These are phyloP conservation scores for Gopherus flavomarginatus DNA, from an alignment of 2,113 vertebrate genomes.

Conservation along the genomic window DNA sequence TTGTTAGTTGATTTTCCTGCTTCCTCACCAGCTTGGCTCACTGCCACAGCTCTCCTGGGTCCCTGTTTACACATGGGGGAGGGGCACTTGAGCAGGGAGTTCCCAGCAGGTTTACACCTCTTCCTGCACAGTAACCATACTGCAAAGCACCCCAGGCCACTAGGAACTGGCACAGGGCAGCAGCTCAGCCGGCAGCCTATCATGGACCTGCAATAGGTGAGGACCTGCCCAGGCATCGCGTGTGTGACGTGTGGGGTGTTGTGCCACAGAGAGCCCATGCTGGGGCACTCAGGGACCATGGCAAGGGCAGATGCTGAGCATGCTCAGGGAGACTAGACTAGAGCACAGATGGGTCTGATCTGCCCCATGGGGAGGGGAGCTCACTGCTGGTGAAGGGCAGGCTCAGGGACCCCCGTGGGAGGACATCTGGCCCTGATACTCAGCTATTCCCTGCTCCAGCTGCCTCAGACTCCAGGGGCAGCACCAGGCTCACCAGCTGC, in stretches of 20 bases:
- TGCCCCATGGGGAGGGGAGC: neutral
- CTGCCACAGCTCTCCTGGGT: conserved; percentile 24
- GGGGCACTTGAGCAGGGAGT: neutral
- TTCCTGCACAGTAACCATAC: neutral
- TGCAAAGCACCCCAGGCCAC: neutral
- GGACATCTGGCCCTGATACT: too few relatives aligned
- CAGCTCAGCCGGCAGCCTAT: neutral
- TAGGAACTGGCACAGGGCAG: conserved; percentile 40
- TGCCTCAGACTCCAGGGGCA: neutral
- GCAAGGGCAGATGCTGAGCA: neutral
- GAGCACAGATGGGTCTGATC: neutral
- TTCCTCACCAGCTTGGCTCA: neutral
- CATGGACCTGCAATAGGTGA: neutral
- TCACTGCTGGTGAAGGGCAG: neutral
- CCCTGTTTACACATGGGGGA: conserved; percentile 29
- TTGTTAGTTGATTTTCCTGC: neutral
- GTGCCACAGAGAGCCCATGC: neutral
- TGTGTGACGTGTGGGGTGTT: neutral
- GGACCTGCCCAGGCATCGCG: neutral
- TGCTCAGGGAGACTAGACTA: neutral
- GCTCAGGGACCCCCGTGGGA: too few relatives aligned
- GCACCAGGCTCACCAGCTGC: conserved; percentile 77
- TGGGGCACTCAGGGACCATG: neutral
- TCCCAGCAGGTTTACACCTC: neutral
- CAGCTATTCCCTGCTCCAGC: too few relatives aligned